These are phyloP conservation scores for Steatocranus sp. DNA, from an alignment of 2,797 vertebrate genomes.

Conservation along the genomic window DNA sequence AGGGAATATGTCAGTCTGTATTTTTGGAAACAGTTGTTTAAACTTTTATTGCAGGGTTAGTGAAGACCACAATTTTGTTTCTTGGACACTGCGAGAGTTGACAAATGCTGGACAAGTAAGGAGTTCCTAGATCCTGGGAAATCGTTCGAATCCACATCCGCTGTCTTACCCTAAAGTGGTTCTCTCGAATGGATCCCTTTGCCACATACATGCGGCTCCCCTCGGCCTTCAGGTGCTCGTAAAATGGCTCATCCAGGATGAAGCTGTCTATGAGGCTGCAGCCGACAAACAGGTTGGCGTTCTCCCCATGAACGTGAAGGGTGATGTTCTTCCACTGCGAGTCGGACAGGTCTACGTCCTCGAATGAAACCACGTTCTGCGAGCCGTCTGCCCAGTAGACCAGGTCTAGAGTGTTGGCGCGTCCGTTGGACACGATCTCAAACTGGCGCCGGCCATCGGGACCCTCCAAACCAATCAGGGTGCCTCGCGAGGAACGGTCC, in stretches of 20 bases:
- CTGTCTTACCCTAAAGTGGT: slow-evolving; percentile 90
- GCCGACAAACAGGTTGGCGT: slow-evolving; percentile 89
- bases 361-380: slow-evolving; percentile 87
- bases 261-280: slow-evolving; percentile 93
- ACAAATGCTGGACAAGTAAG: neutral
- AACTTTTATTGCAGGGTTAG: slow-evolving; percentile 25
- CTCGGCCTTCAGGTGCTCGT: slow-evolving; percentile 84
- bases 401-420: slow-evolving; percentile 92
- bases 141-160: neutral
- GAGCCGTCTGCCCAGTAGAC: slow-evolving; percentile 88
- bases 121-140: neutral
- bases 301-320: slow-evolving; percentile 88
- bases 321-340: slow-evolving; percentile 97
- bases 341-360: slow-evolving; percentile 94
- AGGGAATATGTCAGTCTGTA: neutral
- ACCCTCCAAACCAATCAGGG: slow-evolving; percentile 86
- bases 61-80: slow-evolving; percentile 14
- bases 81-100: neutral
- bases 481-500: slow-evolving; percentile 88
- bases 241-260: slow-evolving; percentile 93
- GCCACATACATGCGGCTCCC: slow-evolving; percentile 88
- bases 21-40: slow-evolving; percentile 22
- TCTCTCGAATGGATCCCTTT: slow-evolving; percentile 87
- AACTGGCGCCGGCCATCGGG: slow-evolving; percentile 84
- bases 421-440: slow-evolving; percentile 92